Evolutionary conservation across 2,888 invertebrate genomes (phyloP), one percentile per base, ranked within the genome.

Genomic region (Phorcus lineatus): DNA sequence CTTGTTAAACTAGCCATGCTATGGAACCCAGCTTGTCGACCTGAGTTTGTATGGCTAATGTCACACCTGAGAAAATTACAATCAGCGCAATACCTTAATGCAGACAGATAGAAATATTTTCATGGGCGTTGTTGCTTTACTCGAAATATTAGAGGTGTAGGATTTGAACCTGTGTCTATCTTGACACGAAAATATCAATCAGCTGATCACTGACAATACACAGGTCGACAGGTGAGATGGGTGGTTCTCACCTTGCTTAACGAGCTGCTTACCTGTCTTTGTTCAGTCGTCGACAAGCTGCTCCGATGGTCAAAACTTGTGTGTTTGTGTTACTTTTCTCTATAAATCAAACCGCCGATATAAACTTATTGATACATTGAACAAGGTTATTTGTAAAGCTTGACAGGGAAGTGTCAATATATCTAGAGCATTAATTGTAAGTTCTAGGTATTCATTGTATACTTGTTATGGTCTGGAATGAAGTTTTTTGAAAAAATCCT

Each of bases 161-260:
- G 47, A 47, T 47, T 47, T 47, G 47, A 47, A 47, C 47, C 13
- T 24, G 28, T 62, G 62, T 62, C 28, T 62, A 24, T 47, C 47
- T 47, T 62, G 62, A 62, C 62, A 62, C 62, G 62, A 28, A 31
- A n/a, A 62, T 62, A 62, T 62, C 62, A 62, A 22, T 62, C 62
- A 62, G 28, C 28, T 24, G 22, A 62, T 62, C 62, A 62, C 24
- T 16, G 0, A 31, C 62, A 6, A 24, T 62, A 28, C 13, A 28
- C 24, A 31, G 62, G 24, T 62, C 24, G 28, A 31, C 62, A 62
- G 62, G 62, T 62, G 62, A 62, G 28, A 62, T 28, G 28, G 28
- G 28, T 62, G 47, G 47, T 47, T 47, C 47, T 47, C 47, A 47
- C 47, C 47, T 47, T 6, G 47, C 47, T 47, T 13, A 47, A 47